Evolutionary conservation across 2,888 invertebrate species (phyloP).

Genomic region (Epistrophe grossulariae): DNA sequence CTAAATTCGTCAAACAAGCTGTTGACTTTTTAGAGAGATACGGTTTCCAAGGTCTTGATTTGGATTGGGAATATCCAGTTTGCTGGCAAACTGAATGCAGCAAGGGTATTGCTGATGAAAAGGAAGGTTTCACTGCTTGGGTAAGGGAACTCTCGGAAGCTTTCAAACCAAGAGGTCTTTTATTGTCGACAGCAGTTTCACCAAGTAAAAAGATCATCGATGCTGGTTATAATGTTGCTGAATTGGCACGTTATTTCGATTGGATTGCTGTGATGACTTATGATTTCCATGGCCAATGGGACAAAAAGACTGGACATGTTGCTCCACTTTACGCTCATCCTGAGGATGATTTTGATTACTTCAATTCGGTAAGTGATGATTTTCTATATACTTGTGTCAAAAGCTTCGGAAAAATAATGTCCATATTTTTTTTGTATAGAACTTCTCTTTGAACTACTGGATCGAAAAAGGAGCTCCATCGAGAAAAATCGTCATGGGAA

Average conservation of each 20-base stretch:
- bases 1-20: constrained; percentile 90
- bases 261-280: constrained; percentile 97
- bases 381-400: not conserved
- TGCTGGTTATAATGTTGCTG: constrained; percentile 92
- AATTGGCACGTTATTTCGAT: constrained; percentile 90
- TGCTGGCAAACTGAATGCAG: constrained; percentile 91
- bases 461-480: constrained; percentile 92
- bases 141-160: constrained; percentile 89
- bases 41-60: constrained; percentile 95
- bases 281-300: constrained; percentile 96
- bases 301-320: constrained; percentile 95
- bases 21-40: constrained; percentile 91
- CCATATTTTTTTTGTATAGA: constrained; percentile 84
- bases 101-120: constrained; percentile 93
- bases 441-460: constrained; percentile 95
- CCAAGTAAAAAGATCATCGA: constrained; percentile 95
- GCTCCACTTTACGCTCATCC: constrained; percentile 93
- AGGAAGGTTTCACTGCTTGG: constrained; percentile 90
- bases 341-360: constrained; percentile 91
- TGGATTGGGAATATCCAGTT: constrained; percentile 97
- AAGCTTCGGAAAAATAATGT: not conserved
- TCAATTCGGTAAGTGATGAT: constrained; percentile 89
- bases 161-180: constrained; percentile 87
- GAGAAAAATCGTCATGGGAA: constrained; percentile 93
- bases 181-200: constrained; percentile 93